Evolutionary conservation across 2,113 vertebrate species (phyloP).

Genomic region (Gymnorhina tibicen): DNA sequence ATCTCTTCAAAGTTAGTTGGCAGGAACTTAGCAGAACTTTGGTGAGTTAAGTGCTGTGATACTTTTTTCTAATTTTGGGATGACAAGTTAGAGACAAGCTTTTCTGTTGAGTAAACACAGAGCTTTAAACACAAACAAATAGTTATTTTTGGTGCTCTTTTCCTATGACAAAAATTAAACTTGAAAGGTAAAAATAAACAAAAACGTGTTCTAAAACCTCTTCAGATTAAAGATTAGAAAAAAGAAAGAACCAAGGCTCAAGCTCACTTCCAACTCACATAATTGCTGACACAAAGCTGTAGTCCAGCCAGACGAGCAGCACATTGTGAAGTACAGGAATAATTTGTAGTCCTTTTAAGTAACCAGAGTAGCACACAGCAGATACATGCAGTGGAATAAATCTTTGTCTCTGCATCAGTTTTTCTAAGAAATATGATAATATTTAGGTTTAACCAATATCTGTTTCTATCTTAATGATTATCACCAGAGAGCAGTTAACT

Average conservation of each 20-base stretch:
- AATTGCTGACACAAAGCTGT: not conserved
- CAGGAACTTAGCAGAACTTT: not conserved
- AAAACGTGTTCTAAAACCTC: not conserved
- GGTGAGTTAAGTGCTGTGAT: not conserved
- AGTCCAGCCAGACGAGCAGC: not conserved
- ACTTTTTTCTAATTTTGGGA: not conserved
- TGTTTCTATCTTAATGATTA: not conserved
- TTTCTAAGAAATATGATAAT: not conserved
- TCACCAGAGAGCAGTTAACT: not conserved
- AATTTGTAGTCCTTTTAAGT: not conserved
- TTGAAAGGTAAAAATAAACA: conserved; percentile 17
- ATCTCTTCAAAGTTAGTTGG: not conserved
- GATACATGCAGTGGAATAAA: not conserved
- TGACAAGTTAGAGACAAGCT: not conserved
- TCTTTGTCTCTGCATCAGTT: not conserved
- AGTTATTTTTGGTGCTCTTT: not conserved
- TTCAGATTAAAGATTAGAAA: not conserved
- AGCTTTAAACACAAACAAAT: conserved; percentile 7
- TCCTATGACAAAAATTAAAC: not conserved
- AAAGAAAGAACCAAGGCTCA: not conserved
- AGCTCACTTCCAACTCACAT: not conserved
- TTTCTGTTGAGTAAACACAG: not conserved
- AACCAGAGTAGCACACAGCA: not conserved
- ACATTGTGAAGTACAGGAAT: not conserved
- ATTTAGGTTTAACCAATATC: not conserved